Evolutionary conservation across 2,888 invertebrate species (phyloP), one percentile per base, ranked within the genome.

Genomic region (Acrocyrtus sp.): DNA sequence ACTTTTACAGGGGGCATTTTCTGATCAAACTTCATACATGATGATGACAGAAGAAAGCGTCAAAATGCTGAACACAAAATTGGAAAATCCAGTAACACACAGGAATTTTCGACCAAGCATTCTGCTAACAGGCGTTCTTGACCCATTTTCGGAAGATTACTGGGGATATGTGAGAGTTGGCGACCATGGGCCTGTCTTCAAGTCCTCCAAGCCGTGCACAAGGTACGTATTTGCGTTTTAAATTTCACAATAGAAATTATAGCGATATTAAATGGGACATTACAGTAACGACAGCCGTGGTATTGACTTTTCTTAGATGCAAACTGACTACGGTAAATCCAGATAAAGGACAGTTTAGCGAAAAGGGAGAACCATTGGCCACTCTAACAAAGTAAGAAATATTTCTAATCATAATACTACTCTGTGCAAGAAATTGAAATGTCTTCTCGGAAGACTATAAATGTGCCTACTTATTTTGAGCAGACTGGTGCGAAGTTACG

Each of bases 91-190:
- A 1, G 82, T 84, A 1, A 77, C 81, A 41, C 81, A 82, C 61
- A 75, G 79, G 22, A 82, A 82, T 66, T 85, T 85, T 78, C 78
- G 85, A 45, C 84, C 85, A 19, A 84, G 83, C 73, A 83, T 85
- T 53, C 76, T 84, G 8, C 80, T 85, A 4, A 78, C 81, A n/a
- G 83, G 82, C 3, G 81, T 81, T 24, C 62, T 69, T 0, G 74
- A 76, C 39, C 78, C 82, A 3, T 81, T 78, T 72, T 78, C 81
- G 17, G 82, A 85, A 82, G 84, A 84, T 65, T 76, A 75, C n/a
- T 85, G 84, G 84, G 76, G 78, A 12, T 84, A 82, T 72, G 74
- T 84, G 15, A 77, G 75, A 61, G 83, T 85, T 45, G 85, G 85
- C 8, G 79, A 77, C 15, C 74, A 72, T n/a, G 78, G 78, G n/a